A percentile compares a stretch with the other conserved stretches of the same genome.
Evolutionary conservation across 2,113 vertebrate species (phyloP).

Genomic region (Rhinolophus ferrumequinum): DNA sequence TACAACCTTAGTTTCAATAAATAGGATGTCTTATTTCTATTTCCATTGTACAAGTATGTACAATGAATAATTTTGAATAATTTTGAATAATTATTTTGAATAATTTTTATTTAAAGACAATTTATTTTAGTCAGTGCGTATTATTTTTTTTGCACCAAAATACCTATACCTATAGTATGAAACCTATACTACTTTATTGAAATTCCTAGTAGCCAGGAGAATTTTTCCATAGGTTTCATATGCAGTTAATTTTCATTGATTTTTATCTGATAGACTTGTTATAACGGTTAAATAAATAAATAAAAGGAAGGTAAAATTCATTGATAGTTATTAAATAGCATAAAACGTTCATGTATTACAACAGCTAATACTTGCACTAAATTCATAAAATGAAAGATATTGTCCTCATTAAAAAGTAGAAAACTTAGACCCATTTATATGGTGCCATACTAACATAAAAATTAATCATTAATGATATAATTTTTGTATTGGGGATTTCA

Average conservation of each 20-base stretch:
- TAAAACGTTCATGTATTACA: background rate
- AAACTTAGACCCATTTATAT: background rate
- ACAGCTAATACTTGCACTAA: background rate
- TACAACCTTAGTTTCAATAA: background rate
- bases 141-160: background rate
- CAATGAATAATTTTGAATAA: background rate
- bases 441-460: background rate
- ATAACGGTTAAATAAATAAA: slow-evolving; percentile 18
- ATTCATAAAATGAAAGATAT: background rate
- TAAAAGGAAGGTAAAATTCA: background rate
- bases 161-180: too few species aligned
- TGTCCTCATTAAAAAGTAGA: background rate
- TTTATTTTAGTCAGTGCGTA: background rate
- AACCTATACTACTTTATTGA: background rate
- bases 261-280: background rate
- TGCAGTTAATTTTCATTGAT: background rate
- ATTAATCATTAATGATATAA: background rate
- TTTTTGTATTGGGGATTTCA: background rate
- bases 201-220: background rate
- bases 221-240: background rate
- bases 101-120: background rate
- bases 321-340: background rate
- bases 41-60: background rate
- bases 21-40: background rate
- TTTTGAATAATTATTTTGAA: background rate